phyloP scores from a whole-genome alignment of 2,888 invertebrate genomes.

The Atrina japonica region DNA sequence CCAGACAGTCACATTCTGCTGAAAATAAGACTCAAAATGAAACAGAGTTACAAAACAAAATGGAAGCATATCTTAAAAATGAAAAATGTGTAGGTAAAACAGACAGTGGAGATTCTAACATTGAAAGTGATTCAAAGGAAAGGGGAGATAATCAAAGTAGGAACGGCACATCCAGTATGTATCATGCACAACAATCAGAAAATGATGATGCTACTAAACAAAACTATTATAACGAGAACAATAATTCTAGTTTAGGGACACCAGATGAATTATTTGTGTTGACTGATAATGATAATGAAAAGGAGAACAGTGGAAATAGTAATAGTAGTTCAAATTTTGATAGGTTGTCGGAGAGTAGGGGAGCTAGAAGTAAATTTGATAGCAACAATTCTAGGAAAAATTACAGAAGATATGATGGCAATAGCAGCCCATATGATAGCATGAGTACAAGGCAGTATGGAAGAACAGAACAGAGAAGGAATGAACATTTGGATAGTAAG shows the following conservation, averaged over 20 bases:
- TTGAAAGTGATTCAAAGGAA: not conserved
- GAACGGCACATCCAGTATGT: too few species aligned
- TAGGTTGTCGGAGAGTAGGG: not conserved
- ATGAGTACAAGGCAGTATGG: not conserved
- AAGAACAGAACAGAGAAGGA: not conserved
- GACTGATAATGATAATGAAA: not conserved
- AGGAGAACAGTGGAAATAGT: too few species aligned
- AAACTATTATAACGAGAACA: too few species aligned
- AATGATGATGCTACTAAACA: not conserved
- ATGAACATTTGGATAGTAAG: not conserved
- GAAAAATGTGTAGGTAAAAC: not conserved
- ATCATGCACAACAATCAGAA: not conserved
- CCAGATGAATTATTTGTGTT: too few species aligned
- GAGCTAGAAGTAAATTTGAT: not conserved
- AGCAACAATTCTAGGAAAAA: not conserved
- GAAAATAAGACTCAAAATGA: not conserved
- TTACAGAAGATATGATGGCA: not conserved
- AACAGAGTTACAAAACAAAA: conserved; percentile 8
- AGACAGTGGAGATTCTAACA: not conserved
- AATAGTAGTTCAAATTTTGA: not conserved
- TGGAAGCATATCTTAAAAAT: conserved; percentile 2
- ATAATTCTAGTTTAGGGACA: too few species aligned
- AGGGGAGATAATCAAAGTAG: not conserved
- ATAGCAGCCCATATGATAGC: not conserved
- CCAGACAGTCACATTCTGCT: not conserved